Evolutionary conservation across 2,888 invertebrate genomes (phyloP).

Genomic region (Plebejus anna): DNA sequence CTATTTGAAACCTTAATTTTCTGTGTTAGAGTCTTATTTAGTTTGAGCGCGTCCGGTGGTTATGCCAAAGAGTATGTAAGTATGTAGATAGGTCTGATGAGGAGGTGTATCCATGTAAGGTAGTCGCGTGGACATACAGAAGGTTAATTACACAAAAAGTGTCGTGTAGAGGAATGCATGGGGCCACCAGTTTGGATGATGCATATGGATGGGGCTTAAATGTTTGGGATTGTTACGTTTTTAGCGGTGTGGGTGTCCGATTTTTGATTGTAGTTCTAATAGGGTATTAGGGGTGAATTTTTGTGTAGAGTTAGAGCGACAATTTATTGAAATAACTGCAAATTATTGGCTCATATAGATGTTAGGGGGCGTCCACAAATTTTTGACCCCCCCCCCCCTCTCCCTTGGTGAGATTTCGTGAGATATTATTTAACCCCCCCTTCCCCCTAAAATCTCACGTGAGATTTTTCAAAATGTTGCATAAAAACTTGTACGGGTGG

Average conservation of each 20-base stretch:
- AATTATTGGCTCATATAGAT: too few relatives aligned
- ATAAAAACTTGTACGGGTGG: too few relatives aligned
- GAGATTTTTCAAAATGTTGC: too few relatives aligned
- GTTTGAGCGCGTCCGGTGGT: not conserved
- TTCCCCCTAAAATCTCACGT: too few relatives aligned
- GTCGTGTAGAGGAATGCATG: slow-evolving; percentile 56
- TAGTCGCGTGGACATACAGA: slow-evolving; percentile 59
- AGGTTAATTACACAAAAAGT: slow-evolving; percentile 67
- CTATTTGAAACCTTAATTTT: not conserved
- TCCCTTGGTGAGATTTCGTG: too few relatives aligned
- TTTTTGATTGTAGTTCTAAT: slow-evolving; percentile 33
- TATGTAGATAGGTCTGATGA: slow-evolving; percentile 39
- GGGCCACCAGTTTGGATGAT: slow-evolving; percentile 66
- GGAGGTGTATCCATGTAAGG: slow-evolving; percentile 52
- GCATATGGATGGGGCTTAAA: slow-evolving; percentile 62
- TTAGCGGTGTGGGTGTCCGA: slow-evolving; percentile 57
- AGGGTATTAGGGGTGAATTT: not conserved
- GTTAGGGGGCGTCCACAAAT: too few relatives aligned
- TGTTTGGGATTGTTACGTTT: slow-evolving; percentile 59
- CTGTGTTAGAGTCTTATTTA: not conserved
- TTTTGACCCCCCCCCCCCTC: too few relatives aligned
- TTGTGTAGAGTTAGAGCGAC: not conserved
- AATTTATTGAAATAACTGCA: too few relatives aligned
- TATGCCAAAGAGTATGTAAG: slow-evolving; percentile 8
- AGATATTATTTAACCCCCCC: too few relatives aligned